Percentiles rank a stretch among this genome's conserved stretches.
phyloP scores from a whole-genome alignment of 2,888 invertebrate genomes.

The Drosophila subquinaria region DNA sequence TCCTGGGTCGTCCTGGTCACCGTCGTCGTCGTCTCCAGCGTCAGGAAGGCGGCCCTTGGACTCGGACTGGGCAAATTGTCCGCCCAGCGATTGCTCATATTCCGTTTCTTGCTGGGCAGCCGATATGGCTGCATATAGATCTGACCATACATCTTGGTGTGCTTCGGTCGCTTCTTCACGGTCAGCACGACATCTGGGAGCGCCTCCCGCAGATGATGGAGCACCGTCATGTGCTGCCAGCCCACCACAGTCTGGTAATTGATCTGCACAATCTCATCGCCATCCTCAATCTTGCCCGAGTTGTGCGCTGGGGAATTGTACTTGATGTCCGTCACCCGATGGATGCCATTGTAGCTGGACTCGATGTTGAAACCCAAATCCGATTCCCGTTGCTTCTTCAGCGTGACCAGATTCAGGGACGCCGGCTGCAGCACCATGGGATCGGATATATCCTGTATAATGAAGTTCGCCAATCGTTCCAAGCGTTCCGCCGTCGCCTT shows the following conservation, averaged over 20 bases:
- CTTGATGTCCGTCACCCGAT: constrained; percentile 94
- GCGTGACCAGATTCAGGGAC: constrained; percentile 93
- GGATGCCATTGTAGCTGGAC: constrained; percentile 92
- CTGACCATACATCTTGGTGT: constrained; percentile 91
- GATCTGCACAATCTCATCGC: constrained; percentile 98
- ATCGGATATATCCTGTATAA: constrained; percentile 94
- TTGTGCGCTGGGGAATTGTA: constrained; percentile 96
- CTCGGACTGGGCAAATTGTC: constrained; percentile 90
- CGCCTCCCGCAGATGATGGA: constrained; percentile 90
- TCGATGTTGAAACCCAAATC: constrained; percentile 96
- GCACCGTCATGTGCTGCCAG: constrained; percentile 92
- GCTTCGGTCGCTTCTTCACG: constrained; percentile 93
- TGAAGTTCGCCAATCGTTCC: constrained; percentile 92
- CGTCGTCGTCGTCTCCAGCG: constrained; percentile 76
- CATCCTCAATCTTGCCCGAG: constrained; percentile 96
- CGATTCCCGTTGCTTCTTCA: constrained; percentile 94
- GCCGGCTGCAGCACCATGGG: constrained; percentile 96
- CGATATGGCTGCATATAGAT: constrained; percentile 90
- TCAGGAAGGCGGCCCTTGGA: constrained; percentile 88
- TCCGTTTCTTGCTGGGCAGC: constrained; percentile 90
- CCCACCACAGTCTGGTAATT: constrained; percentile 91
- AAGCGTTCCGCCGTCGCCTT: constrained; percentile 90
- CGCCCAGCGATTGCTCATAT: constrained; percentile 88
- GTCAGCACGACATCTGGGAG: constrained; percentile 93
- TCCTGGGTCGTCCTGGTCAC: constrained; percentile 24